Conservation (phyloP, 2,113 vertebrate genomes). For the Carassius gibelio region DNA sequence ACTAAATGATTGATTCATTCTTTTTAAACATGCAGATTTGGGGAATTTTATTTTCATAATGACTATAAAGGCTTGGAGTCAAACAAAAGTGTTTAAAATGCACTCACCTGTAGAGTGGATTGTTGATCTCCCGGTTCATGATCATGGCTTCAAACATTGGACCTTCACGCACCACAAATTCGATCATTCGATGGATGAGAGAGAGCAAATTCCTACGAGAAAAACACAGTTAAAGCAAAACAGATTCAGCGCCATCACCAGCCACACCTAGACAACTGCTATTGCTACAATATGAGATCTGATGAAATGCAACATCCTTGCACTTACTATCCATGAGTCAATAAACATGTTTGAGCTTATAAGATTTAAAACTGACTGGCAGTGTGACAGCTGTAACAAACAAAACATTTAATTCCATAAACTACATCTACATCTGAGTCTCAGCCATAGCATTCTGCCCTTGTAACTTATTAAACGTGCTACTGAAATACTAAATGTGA, state of each 20-base stretch:
- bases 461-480: slow-evolving; percentile 23
- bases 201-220: slow-evolving; percentile 99
- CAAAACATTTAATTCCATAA: slow-evolving; percentile 18
- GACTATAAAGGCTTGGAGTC: background rate
- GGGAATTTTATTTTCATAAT: background rate
- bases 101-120: slow-evolving; percentile 95
- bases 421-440: slow-evolving; percentile 21
- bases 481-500: slow-evolving; percentile 13
- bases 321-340: slow-evolving; percentile 23
- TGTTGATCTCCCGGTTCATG: slow-evolving; percentile 99
- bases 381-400: slow-evolving; percentile 43
- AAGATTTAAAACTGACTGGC: slow-evolving; percentile 58
- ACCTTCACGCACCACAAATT: slow-evolving; percentile 99
- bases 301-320: slow-evolving; percentile 34
- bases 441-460: slow-evolving; percentile 50
- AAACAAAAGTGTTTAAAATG: background rate
- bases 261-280: slow-evolving; percentile 34
- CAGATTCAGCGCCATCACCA: slow-evolving; percentile 85
- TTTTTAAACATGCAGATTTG: background rate
- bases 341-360: slow-evolving; percentile 27
- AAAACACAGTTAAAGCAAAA: slow-evolving; percentile 99
- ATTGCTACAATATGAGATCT: slow-evolving; percentile 30
- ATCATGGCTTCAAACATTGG: slow-evolving; percentile 99
- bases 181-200: slow-evolving; percentile 99
- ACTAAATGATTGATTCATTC: background rate